A percentile compares a stretch with the other conserved stretches of the same genome.
Conservation (phyloP, 92 coral and sea anemone genomes). For the Zoanthus sociatus region DNA sequence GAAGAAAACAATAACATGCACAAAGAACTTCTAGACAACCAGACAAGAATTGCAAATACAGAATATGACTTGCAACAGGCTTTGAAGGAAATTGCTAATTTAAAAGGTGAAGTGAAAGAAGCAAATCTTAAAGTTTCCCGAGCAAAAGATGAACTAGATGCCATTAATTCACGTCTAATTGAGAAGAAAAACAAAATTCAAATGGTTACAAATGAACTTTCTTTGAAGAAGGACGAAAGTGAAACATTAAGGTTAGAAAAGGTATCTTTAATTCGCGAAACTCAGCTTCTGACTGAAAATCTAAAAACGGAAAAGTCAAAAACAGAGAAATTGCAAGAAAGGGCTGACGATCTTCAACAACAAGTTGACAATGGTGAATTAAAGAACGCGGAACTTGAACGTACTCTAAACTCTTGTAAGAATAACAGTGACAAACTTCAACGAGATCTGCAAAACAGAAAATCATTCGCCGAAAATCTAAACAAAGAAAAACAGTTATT, state of each 20-base stretch:
- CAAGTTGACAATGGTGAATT: constrained; percentile 72
- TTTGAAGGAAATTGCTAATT: constrained; percentile 66
- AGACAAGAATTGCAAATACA: constrained; percentile 55
- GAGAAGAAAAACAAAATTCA: constrained; percentile 68
- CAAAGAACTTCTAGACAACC: constrained; percentile 72
- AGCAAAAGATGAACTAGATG: constrained; percentile 66
- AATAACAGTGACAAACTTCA: constrained; percentile 74
- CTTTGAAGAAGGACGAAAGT: constrained; percentile 65
- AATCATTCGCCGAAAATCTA: constrained; percentile 49
- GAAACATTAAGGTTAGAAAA: constrained; percentile 63
- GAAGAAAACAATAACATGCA: constrained; percentile 79
- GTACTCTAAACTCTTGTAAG: constrained; percentile 39
- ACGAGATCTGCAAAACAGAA: constrained; percentile 54
- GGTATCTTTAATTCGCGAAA: constrained; percentile 57
- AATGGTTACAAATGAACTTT: constrained; percentile 55
- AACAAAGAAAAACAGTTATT: constrained; percentile 58
- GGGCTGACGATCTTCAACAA: constrained; percentile 58
- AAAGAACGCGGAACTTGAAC: constrained; percentile 50
- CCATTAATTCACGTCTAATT: constrained; percentile 62
- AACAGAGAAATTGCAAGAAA: constrained; percentile 59
- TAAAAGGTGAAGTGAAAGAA: constrained; percentile 70
- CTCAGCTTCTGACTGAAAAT: constrained; percentile 56
- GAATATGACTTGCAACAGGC: constrained; percentile 73
- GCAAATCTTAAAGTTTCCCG: constrained; percentile 62
- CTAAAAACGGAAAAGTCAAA: constrained; percentile 63